Evolutionary conservation across 2,113 vertebrate genomes (phyloP), one percentile per base, ranked within the genome.

Genomic region (Nanorana parkeri): DNA sequence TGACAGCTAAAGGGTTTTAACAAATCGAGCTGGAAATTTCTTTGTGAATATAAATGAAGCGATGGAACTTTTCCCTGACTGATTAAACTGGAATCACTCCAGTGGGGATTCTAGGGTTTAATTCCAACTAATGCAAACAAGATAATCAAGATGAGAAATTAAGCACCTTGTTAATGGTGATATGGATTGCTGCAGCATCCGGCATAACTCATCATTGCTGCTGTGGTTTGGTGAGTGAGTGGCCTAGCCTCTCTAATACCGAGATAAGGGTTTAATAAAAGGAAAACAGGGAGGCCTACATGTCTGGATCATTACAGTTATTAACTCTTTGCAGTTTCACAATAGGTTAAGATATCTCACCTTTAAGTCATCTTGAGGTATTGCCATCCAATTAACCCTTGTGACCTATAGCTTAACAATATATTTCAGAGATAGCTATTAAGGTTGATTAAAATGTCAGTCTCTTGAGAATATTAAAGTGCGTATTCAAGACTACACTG

Each of bases 161-260:
- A 73, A 41, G 77, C 36, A 51, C 66, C 3, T 29, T 32, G 60
- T 84, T 86, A 83, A 83, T 68, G 80, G 54, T 32, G 63, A 76
- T 83, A 83, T 83, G 80, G 72, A 83, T 83, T 83, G 64, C 80
- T 58, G 23, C 32, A 36, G 63, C 28, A 76, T 81, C 68, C 24
- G 41, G 36, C 26, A 81, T 65, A 19, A 17, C 65, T 68, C 65
- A 78, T 65, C 58, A 72, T 56, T 81, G 29, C 56, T n/a, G 26
- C 63, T 60, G 61, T 60, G 51, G 32, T 41, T 60, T 75, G 13
- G 56, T 41, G 72, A 75, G 60, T 75, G 61, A 66, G 47, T 66
- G 69, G 8, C 60, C 51, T 66, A 36, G 36, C 58, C 58, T 81
- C 68, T 65, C 23, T 64, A 51, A 63, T n/a, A 51, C 11, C 36